These are phyloP conservation scores for Tapirus indicus DNA, from an alignment of 2,797 vertebrate genomes.

Conservation along the genomic window DNA sequence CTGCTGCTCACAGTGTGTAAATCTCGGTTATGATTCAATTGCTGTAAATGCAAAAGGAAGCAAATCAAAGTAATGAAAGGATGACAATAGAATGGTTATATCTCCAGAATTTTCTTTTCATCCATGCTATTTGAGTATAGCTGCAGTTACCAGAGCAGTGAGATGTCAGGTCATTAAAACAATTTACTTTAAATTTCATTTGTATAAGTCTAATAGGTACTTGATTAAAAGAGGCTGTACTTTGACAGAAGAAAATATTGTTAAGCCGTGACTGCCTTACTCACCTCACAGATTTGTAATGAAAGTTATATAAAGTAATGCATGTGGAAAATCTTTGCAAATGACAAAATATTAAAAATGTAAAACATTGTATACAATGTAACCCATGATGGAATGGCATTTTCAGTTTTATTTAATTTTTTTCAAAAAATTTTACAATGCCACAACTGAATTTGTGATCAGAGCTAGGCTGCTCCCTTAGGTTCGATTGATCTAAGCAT, in stretches of 20 bases:
- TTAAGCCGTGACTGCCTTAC: not conserved
- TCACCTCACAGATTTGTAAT: not conserved
- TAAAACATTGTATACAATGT: not conserved
- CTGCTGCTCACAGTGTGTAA: conserved; percentile 26
- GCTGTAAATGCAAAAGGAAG: not conserved
- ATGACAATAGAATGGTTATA: not conserved
- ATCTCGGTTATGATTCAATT: not conserved
- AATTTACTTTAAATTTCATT: not conserved
- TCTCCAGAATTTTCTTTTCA: conserved; percentile 1
- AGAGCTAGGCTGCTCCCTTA: not conserved
- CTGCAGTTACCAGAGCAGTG: not conserved
- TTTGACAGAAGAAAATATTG: not conserved
- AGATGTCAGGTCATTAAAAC: not conserved
- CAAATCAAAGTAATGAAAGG: conserved; percentile 35
- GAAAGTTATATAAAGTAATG: not conserved
- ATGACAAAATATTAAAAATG: not conserved
- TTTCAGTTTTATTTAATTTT: conserved; percentile 22
- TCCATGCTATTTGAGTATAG: not conserved
- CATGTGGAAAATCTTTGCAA: not conserved
- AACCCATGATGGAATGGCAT: not conserved
- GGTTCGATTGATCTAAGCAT: not conserved
- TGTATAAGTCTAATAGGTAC: not conserved
- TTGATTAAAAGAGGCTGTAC: not conserved
- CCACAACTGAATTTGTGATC: not conserved
- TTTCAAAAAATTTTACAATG: not conserved